A percentile compares a stretch with the other conserved stretches of the same genome.
These are phyloP conservation scores for Lytechinus pictus DNA, from an alignment of 35 echinoderm and acorn worm species.

Conservation along the genomic window DNA sequence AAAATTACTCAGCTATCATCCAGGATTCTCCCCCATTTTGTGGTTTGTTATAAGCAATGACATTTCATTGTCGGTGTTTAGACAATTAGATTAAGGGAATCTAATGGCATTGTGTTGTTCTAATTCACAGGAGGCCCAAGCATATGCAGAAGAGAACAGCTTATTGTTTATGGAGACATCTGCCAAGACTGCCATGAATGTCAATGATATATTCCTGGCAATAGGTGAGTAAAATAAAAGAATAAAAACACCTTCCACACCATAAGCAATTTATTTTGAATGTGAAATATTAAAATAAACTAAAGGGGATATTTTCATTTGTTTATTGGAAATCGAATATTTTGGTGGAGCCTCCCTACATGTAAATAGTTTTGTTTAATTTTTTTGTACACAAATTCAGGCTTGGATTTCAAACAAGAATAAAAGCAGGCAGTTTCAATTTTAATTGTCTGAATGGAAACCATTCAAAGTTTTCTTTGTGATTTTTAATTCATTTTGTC, in stretches of 20 bases:
- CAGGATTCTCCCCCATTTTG: too few relatives aligned
- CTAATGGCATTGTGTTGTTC: not conserved
- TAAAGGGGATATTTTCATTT: not conserved
- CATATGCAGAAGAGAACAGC: conserved; percentile 99
- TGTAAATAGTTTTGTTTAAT: too few relatives aligned
- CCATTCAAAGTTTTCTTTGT: too few relatives aligned
- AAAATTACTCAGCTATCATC: too few relatives aligned
- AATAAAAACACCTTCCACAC: not conserved
- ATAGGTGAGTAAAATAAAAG: conserved; percentile 75
- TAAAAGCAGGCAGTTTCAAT: too few relatives aligned
- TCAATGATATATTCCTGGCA: conserved; percentile 99
- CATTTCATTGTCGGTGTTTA: not conserved
- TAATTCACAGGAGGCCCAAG: conserved; percentile 85
- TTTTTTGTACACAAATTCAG: too few relatives aligned
- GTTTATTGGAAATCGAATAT: too few relatives aligned
- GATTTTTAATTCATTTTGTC: too few relatives aligned
- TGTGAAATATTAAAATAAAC: not conserved
- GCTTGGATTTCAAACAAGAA: too few relatives aligned
- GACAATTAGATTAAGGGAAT: not conserved
- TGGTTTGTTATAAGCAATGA: not conserved
- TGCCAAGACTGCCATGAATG: conserved; percentile 99
- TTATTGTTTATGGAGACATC: conserved; percentile 99
- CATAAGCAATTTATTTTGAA: not conserved
- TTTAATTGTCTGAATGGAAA: too few relatives aligned
- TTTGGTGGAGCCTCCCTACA: too few relatives aligned